Percentiles rank a stretch among this genome's conserved stretches.
Conservation (phyloP, 1,140 invertebrate genomes). For the Musca vetustissima region DNA sequence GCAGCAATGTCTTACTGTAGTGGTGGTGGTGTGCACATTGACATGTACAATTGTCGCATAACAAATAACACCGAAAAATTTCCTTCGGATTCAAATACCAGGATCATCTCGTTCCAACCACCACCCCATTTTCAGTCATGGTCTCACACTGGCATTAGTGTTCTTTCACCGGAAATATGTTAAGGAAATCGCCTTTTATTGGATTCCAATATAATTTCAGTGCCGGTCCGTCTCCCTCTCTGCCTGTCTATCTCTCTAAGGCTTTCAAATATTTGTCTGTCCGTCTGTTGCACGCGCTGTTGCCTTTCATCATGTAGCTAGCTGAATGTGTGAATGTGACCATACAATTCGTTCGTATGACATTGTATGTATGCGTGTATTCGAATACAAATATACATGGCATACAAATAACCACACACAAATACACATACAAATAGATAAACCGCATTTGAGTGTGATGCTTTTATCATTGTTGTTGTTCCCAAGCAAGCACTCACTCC, state of each 20-base stretch:
- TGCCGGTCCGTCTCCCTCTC: too few species aligned
- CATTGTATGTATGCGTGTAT: too few species aligned
- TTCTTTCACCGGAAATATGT: constrained; percentile 10
- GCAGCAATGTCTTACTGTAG: too few species aligned
- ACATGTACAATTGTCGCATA: background rate
- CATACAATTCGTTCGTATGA: background rate
- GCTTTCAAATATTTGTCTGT: background rate
- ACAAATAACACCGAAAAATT: background rate
- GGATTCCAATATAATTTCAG: constrained; percentile 17
- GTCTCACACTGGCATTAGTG: background rate
- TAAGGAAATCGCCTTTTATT: constrained; percentile 23
- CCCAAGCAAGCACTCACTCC: background rate
- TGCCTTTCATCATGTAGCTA: too few species aligned
- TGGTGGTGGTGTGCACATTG: too few species aligned
- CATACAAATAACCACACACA: background rate
- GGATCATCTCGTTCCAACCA: too few species aligned
- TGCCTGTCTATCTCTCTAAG: background rate
- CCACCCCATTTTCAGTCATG: too few species aligned
- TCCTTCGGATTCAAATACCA: background rate
- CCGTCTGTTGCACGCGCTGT: background rate
- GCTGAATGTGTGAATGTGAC: background rate
- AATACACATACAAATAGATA: background rate
- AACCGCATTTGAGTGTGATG: too few species aligned
- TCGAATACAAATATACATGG: too few species aligned
- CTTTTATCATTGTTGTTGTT: too few species aligned